A percentile compares a stretch with the other conserved stretches of the same genome.
phyloP scores from a whole-genome alignment of 2,113 vertebrate genomes.

The Chionomys nivalis region DNA sequence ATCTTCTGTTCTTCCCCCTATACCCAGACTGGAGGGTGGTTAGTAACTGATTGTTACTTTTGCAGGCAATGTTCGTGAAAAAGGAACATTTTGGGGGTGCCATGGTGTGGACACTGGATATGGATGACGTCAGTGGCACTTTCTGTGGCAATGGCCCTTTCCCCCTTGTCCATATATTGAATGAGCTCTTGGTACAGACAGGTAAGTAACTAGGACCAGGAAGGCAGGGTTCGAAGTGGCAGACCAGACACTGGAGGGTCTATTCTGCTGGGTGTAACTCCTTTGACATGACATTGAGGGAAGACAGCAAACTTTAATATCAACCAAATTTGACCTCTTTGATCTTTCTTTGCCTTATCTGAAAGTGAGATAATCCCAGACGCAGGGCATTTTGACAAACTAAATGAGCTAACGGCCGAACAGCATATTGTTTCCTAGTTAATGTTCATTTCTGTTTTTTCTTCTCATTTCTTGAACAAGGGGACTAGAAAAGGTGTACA shows the following conservation, averaged over 20 bases:
- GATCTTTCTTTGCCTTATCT: constrained; percentile 2
- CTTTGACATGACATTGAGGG: not conserved
- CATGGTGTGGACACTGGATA: constrained; percentile 90
- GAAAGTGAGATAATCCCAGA: not conserved
- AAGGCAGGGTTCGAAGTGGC: not conserved
- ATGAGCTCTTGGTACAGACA: constrained; percentile 81
- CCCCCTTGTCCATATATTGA: constrained; percentile 87
- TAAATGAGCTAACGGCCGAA: not conserved
- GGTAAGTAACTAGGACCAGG: constrained; percentile 54
- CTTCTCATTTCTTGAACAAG: constrained; percentile 39
- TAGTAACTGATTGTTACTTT: not conserved
- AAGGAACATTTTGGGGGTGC: constrained; percentile 86
- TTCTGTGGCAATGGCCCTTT: constrained; percentile 86
- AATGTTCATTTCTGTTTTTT: not conserved
- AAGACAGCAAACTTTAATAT: not conserved
- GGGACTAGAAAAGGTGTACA: not conserved
- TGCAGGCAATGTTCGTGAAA: constrained; percentile 87
- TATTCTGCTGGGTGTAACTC: not conserved
- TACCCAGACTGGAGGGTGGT: not conserved
- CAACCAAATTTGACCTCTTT: not conserved
- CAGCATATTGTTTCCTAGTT: not conserved
- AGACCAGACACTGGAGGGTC: not conserved
- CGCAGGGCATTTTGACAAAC: not conserved
- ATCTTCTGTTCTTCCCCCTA: not conserved
- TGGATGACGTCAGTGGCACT: constrained; percentile 89